Percentiles rank a stretch among this genome's conserved stretches.
phyloP scores from a whole-genome alignment of 2,888 invertebrate genomes.

The Chelonus formosanus region DNA sequence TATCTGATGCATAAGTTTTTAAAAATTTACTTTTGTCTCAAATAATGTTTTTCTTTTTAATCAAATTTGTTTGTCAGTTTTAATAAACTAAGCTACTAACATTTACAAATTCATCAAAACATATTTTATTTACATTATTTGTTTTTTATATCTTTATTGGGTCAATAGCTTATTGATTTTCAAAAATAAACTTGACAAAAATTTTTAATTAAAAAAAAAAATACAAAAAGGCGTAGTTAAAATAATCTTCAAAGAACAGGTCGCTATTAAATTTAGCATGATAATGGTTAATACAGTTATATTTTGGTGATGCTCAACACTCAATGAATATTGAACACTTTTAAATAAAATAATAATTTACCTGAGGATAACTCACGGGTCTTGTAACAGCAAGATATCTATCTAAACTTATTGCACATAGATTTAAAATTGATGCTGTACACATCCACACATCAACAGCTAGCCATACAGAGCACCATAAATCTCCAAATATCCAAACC shows the following conservation, averaged over 20 bases:
- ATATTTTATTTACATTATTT: no score
- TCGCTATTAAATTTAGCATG: no score
- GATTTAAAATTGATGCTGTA: slow-evolving; percentile 95
- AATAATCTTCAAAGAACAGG: no score
- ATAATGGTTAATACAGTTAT: no score
- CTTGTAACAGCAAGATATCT: slow-evolving; percentile 96
- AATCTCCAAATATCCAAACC: slow-evolving; percentile 96
- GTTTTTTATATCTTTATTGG: no score
- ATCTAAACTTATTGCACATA: slow-evolving; percentile 94
- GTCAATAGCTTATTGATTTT: no score
- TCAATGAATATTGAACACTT: not conserved
- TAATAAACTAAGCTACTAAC: no score
- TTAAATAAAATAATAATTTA: slow-evolving; percentile 41
- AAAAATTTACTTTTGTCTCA: not conserved
- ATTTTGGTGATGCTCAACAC: not conserved
- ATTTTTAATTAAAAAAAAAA: no score
- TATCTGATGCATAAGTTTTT: slow-evolving; percentile 66
- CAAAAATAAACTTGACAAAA: no score
- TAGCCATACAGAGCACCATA: slow-evolving; percentile 97
- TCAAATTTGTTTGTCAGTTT: no score
- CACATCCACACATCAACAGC: slow-evolving; percentile 99
- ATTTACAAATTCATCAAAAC: no score
- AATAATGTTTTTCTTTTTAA: not conserved
- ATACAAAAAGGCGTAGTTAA: no score
- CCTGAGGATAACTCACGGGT: slow-evolving; percentile 91